Evolutionary conservation across 1,140 invertebrate genomes (phyloP), one percentile per base, ranked within the genome.

Genomic region (Listronotus oregonensis): DNA sequence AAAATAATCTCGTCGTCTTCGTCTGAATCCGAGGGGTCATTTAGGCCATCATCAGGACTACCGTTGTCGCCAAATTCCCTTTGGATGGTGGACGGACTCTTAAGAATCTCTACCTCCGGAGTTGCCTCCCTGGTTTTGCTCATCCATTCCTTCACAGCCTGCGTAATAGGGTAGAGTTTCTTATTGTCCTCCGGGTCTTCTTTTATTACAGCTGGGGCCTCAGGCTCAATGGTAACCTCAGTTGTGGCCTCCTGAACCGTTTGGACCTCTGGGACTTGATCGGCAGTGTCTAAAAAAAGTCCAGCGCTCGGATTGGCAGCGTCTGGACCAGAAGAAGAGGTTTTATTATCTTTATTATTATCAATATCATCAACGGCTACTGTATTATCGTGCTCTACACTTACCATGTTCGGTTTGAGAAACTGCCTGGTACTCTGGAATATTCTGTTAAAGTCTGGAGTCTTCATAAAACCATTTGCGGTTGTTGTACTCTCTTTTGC

Each of bases 141-240:
- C 75, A 79, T 78, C 78, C 78, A 79, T 37, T 78, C 74, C 50
- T 72, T 78, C 8, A 79, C 78, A 10, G 77, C 78, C 21, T 68
- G 49, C 0, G 77, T 79, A 49, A 79, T 77, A 11, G 77, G 77
- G 60, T 77, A 77, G 14, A 66, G 58, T 40, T 63, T 68, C 37
- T 69, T 63, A 52, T 17, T 43, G 17, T 70, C 68, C 9, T 58
- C 42, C 7, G 59, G 42, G 6, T 27, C 27, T 31, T 47, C 57
- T 9, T 32, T 43, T 46, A 10, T 44, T 59, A 49, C 39, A n/a
- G 54, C 43, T 57, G 31, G 62, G 59, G 42, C 64, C 27, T 66
- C 40, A 10, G 63, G 37, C 40, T 37, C 39, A 27, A 49, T 27
- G 40, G 39, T 21, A 21, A 18, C 32, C 46, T 37, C 34, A 37